These are phyloP conservation scores for Todus mexicanus DNA, from an alignment of 2,797 vertebrate genomes.

Conservation along the genomic window DNA sequence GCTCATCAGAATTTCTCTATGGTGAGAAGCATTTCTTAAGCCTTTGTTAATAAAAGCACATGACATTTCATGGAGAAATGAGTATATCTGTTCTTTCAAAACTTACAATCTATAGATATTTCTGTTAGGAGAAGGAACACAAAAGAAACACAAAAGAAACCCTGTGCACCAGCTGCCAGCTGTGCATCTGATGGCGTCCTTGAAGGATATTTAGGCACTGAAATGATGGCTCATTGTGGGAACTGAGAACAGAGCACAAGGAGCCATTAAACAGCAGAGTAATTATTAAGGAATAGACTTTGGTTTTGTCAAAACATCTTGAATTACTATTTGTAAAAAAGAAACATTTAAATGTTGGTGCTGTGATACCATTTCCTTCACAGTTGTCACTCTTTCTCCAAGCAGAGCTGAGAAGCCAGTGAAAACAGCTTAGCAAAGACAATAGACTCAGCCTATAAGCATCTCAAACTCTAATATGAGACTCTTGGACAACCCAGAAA, in stretches of 20 bases:
- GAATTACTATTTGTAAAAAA: conserved; percentile 8
- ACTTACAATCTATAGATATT: background rate
- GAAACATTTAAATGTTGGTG: background rate
- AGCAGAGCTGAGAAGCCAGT: background rate
- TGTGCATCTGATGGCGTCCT: background rate
- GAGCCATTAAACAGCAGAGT: background rate
- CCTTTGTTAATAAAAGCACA: conserved; percentile 6
- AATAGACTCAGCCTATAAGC: background rate
- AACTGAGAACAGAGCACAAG: background rate
- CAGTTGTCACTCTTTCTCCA: background rate
- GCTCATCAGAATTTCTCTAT: background rate
- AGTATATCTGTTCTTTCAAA: conserved; percentile 6
- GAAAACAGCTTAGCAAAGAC: background rate
- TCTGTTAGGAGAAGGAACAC: background rate
- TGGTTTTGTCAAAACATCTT: background rate
- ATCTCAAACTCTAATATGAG: background rate
- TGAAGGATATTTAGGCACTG: background rate
- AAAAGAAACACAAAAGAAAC: background rate
- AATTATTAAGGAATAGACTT: conserved; percentile 2
- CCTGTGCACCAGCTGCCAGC: conserved; percentile 1
- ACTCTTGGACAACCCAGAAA: background rate
- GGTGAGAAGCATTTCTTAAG: background rate
- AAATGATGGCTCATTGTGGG: background rate
- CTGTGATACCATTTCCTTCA: background rate
- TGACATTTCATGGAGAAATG: background rate